Base-by-base conservation (phyloP, 2,888 invertebrate genomes). In the Chymomyza caudatula region DNA sequence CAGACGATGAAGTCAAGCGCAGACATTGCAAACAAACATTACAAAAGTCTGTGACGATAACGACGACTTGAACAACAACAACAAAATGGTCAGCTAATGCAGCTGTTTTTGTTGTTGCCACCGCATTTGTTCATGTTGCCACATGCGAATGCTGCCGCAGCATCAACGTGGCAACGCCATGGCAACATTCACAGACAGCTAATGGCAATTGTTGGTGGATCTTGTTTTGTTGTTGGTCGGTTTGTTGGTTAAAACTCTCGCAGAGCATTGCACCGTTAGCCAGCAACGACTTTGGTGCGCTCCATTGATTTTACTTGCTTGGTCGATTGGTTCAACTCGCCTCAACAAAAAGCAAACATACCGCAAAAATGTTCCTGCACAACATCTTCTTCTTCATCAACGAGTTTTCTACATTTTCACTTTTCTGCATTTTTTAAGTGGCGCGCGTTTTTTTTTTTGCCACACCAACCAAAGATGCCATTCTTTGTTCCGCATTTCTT, bases 181-280 rank as follows among this genome's bases (percentile, higher is more conserved):
- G 22, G 67, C 67, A 67, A 67, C 63, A 67, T 53, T 61, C 63
- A 58, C 68, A 73, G 68, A 73, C 77, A 65, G 75, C 77, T 78
- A 77, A 77, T 77, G 68, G 73, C 77, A 73, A 77, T 73, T 78
- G 79, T 77, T 79, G 71, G 79, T 67, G 79, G 75, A 75, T 79
- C 79, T 77, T 71, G 79, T 77, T 79, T 79, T 77, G 73, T 51
- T 68, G 71, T 67, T 37, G 55, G 20, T 51, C 22, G 51, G 8
- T 23, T 3, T n/a, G 25, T 20, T 23, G 25, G 29, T 20, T 11
- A 52, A 47, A 57, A 49, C 52, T 52, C 56, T 44, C 53, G 57
- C 63, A 67, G 59, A 68, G 8, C 15, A 47, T 47, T 17, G 15
- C 19, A 72, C 72, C 72, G 72, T 72, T 72, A 71, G 70, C 70